Evolutionary conservation across 2,113 vertebrate species (phyloP), one percentile per base, ranked within the genome.

Genomic region (Sterrhoptilus dennistouni): DNA sequence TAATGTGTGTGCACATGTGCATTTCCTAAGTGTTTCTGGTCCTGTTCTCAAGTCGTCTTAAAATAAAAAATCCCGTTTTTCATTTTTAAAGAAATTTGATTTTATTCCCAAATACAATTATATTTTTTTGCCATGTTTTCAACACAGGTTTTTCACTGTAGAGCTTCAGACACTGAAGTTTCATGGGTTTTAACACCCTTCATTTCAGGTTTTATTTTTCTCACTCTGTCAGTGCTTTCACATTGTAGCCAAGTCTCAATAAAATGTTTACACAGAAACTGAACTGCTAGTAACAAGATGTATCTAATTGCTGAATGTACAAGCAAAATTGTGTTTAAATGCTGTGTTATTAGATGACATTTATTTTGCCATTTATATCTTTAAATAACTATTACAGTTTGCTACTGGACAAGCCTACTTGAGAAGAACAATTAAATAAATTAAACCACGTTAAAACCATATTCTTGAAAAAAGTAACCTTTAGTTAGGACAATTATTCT

Each of bases 61-160:
- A 42, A 57, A 83, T 87, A 96, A 86, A 86, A 93, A 97, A 88
- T 83, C 84, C 92, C 93, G 36, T 63, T 74, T 87, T 64, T 89
- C 19, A 4, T 87, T 93, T 82, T 64, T 33, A 77, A 93, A 87
- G 11, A 9, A 56, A 72, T 69, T 64, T 69, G 1, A 45, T 45
- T 88, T 89, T 45, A 57, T 60, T 91, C 21, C 9, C 35, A 84
- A 84, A 65, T 35, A 33, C 7, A 61, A 27, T 57, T 49, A 40
- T 27, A 35, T 87, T 97, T 89, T 97, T 98, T 97, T 89, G 88
- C 78, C 86, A 95, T 96, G 91, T 95, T 95, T 96, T 95, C 96
- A 89, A 75, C 47, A 74, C 54, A 91, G 92, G 53, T 61, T 92
- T 83, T 96, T 83, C 88, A 95, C 91, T 97, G 89, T 96, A 96